A percentile compares a stretch with the other conserved stretches of the same genome.
phyloP scores from a whole-genome alignment of 2,888 invertebrate species.

The Cantharis lateralis region DNA sequence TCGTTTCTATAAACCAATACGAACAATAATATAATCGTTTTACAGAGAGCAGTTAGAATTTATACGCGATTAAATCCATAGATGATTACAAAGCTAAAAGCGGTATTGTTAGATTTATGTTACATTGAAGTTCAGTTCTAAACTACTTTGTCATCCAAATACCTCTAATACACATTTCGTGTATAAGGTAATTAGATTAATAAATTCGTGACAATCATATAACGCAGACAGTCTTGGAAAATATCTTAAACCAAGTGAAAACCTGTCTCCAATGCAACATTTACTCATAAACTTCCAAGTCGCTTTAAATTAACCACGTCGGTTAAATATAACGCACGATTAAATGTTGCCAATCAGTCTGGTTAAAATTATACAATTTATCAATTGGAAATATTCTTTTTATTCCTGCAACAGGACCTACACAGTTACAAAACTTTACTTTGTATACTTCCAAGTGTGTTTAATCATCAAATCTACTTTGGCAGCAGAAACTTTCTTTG shows the following conservation, averaged over 20 bases:
- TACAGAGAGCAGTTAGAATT: slow-evolving; percentile 20
- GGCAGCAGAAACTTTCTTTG: slow-evolving; percentile 30
- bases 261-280: not conserved
- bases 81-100: slow-evolving; percentile 30
- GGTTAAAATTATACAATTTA: not conserved
- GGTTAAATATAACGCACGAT: not conserved
- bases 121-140: slow-evolving; percentile 27
- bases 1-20: slow-evolving; percentile 22
- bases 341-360: not conserved
- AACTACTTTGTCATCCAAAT: slow-evolving; percentile 30
- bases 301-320: not conserved
- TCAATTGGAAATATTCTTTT: not conserved
- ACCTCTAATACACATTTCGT: slow-evolving; percentile 21
- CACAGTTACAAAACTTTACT: slow-evolving; percentile 15
- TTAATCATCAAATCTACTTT: slow-evolving; percentile 31
- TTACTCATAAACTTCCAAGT: not conserved
- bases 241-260: not conserved
- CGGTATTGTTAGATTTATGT: slow-evolving; percentile 28
- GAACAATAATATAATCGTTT: slow-evolving; percentile 24
- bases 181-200: slow-evolving; percentile 15
- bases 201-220: slow-evolving; percentile 11
- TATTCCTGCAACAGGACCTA: not conserved
- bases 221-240: slow-evolving; percentile 1
- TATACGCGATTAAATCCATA: slow-evolving; percentile 27
- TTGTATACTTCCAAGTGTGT: slow-evolving; percentile 28